Base-by-base conservation (phyloP, 53 echinoderm and acorn worm genomes). In the Arbacia lixula region DNA sequence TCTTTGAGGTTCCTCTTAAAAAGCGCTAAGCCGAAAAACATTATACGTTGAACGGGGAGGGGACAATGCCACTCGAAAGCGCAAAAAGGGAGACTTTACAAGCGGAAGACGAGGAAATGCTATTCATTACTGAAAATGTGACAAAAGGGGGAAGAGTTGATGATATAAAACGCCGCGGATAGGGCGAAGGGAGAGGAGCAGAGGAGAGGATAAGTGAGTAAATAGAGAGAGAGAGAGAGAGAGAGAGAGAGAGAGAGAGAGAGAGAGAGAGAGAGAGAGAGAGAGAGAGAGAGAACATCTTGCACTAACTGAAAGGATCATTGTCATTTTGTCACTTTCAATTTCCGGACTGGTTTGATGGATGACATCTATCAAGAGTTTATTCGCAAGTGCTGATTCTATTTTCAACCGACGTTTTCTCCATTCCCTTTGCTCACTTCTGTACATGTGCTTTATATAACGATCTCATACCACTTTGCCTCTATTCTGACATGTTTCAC, bases 21-120 rank as follows among this genome's bases (percentile, higher is more conserved):
- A 51, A 33, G 58, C 8, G 69, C 28, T 12, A 41, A 53, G 46
- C 73, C 46, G 73, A 53, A 73, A 41, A 73, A 73, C 53, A 53
- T 50, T 73, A 52, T 50, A 52, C 19, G 31, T 11, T 50, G 72
- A 72, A 72, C 22, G 30, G 72, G 16, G 50, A 17, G 12, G 53
- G 35, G 31, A 73, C 73, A 73, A 73, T 73, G 52, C 50, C 73
- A 73, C 73, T 73, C 52, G 16, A 53, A 43, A 14, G 73, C 51
- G 52, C 73, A 73, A 73, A 73, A 20, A 73, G 51, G 32, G 53
- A 31, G 1, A 17, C 51, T 29, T 32, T 53, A 28, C 73, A 50
- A 31, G 28, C 73, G 50, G 73, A 73, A 73, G 73, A 52, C 73
- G 2, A 0, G 2, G 12, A 73, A 73, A 53, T 73, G 73, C 73